phyloP scores from a whole-genome alignment of 2,113 vertebrate genomes.

The Indri indri region DNA sequence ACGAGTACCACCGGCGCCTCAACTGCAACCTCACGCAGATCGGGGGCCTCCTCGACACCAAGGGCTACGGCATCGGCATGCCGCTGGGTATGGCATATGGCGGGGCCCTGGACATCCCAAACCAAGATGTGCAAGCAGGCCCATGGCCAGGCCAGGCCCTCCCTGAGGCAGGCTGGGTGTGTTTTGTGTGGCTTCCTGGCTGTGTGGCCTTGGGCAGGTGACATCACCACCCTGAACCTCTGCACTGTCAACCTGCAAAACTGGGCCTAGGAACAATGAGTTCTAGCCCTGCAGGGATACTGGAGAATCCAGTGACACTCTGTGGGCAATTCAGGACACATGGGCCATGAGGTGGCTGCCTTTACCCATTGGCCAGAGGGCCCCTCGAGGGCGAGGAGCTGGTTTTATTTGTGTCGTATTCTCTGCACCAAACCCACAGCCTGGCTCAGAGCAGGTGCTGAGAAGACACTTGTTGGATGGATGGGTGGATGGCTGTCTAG shows the following conservation, averaged over 20 bases:
- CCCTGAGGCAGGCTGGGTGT: neutral
- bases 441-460: neutral
- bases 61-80: conserved; percentile 95
- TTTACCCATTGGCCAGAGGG: neutral
- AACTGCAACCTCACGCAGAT: conserved; percentile 96
- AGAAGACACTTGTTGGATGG: neutral
- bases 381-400: neutral
- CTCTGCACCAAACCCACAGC: neutral
- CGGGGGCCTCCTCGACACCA: conserved; percentile 93
- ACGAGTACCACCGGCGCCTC: conserved; percentile 92
- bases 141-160: neutral
- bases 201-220: neutral
- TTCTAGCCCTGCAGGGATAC: neutral
- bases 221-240: neutral
- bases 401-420: neutral
- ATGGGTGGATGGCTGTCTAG: neutral
- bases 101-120: accelerated
- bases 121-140: neutral
- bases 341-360: neutral
- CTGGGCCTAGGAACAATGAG: neutral
- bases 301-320: neutral
- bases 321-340: neutral
- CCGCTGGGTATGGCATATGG: conserved; percentile 85
- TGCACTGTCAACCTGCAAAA: neutral
- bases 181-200: neutral